Evolutionary conservation across 2,888 invertebrate genomes (phyloP), one percentile per base, ranked within the genome.

Genomic region (Cosmorhoe ocellata): DNA sequence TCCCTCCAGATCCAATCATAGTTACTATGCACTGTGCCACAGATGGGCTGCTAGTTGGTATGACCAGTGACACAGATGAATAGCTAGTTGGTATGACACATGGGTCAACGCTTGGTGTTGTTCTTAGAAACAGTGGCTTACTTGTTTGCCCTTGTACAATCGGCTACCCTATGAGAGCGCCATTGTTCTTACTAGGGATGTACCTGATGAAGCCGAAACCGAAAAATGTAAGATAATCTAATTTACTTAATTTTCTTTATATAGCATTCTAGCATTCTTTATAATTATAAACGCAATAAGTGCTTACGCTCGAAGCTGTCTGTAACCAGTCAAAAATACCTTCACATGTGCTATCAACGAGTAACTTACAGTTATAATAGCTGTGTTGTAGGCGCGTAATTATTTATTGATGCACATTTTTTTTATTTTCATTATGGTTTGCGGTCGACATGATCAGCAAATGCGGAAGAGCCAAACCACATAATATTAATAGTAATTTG

Each of bases 61-160:
- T 22, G 38, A 7, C n/a, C 12, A 24, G 30, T 30, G 34, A 22
- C 47, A 30, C 34, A 34, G 46, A 38, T 26, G n/a, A 28, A 6
- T 18, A 10, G 7, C 13, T 6, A 47, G 42, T 47, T 26, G 14
- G 33, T 52, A 52, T 12, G 1, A 31, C 14, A n/a, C n/a, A 7
- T 36, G 48, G 51, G 73, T 67, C 71, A 69, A 67, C 53, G 67
- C 54, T 64, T 69, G 63, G 47, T 52, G 56, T 64, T 66, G 69
- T 84, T 79, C 79, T 58, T 51, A 75, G 82, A 81, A 84, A 86
- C 84, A 84, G 82, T 78, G 74, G 84, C 73, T 71, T 75, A 71
- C 73, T 82, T 85, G 80, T 84, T 73, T 66, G 58, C 52, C 34
- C 52, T 56, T 55, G 58, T 61, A 57, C 60, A 59, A 55, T 60